Conservation (phyloP, 2,113 vertebrate genomes). For the Condylura cristata region DNA sequence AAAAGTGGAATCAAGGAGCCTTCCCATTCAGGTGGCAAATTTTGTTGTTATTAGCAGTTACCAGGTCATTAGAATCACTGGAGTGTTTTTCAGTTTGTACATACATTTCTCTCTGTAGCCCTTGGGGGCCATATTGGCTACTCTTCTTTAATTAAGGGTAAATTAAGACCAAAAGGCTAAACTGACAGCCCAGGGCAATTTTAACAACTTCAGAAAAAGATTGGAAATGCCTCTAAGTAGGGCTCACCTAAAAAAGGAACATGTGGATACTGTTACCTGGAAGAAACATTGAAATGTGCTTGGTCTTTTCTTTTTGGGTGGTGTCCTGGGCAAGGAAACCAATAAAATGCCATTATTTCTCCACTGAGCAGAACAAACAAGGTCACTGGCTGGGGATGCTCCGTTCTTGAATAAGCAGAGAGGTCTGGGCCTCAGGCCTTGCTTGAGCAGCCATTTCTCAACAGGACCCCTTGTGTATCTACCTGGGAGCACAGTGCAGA, state of each 20-base stretch:
- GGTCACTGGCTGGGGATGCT: background rate
- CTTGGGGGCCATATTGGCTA: background rate
- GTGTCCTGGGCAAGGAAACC: slow-evolving; percentile 6
- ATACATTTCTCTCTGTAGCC: background rate
- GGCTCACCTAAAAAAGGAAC: slow-evolving; percentile 47
- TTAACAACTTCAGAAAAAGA: slow-evolving; percentile 46
- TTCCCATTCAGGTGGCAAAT: background rate
- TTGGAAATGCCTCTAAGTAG: slow-evolving; percentile 32
- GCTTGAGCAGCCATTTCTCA: background rate
- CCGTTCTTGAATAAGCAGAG: background rate
- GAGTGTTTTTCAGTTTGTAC: background rate
- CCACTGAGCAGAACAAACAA: slow-evolving; percentile 15
- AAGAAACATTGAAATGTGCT: background rate
- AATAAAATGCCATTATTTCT: background rate
- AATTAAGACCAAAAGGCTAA: slow-evolving; percentile 56
- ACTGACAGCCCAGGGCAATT: background rate
- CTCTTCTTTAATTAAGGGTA: slow-evolving; percentile 57
- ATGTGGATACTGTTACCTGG: slow-evolving; percentile 28
- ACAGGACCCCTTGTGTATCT: background rate
- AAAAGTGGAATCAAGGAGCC: background rate
- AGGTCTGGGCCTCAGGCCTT: background rate
- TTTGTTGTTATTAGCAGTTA: slow-evolving; percentile 13
- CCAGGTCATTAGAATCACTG: background rate
- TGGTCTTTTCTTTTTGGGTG: slow-evolving; percentile 45
- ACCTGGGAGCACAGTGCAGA: background rate